Evolutionary conservation across 2,797 vertebrate genomes (phyloP), one percentile per base, ranked within the genome.

Genomic region (Mormyrus proboscirostris): DNA sequence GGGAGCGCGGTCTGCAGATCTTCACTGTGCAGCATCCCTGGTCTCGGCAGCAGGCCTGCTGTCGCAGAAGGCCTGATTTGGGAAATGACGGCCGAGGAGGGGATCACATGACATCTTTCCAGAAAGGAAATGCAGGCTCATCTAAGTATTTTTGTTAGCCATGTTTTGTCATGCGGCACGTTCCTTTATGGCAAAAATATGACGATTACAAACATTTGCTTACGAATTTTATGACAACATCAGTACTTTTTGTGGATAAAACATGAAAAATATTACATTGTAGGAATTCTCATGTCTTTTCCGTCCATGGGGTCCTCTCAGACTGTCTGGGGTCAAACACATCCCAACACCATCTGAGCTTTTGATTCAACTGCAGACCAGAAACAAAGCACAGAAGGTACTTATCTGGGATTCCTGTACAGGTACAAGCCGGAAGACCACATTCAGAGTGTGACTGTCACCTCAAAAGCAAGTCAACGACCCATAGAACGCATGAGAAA

Each of bases 401-500:
- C 19, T 86, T 89, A 90, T 76, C 55, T 89, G 87, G 88, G 79
- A 85, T 89, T 92, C 91, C 92, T 92, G 90, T 94, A 93, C 93
- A 94, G 94, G 93, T 95, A 94, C 10, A 9, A 47, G 86, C 73
- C 33, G 55, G 76, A 90, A 89, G 57, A 91, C 55, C 53, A 92
- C 91, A 88, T 88, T 88, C 76, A 12, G 88, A 90, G 91, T 89
- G 55, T 90, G 90, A 91, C 91, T 76, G 86, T 69, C 79, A 88
- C 89, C 86, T 90, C 89, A 50, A 90, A 88, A 92, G 93, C 90
- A 92, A 86, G 91, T 94, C 92, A 93, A 90, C 93, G 92, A 92
- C 86, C 91, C 93, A 93, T 94, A 91, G 92, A 51, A 59, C 47
- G 86, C 65, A 38, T 86, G 50, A 89, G 76, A 89, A 92, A 92